Evolutionary conservation across 1,140 invertebrate species (phyloP).

Genomic region (Drosophila varians): DNA sequence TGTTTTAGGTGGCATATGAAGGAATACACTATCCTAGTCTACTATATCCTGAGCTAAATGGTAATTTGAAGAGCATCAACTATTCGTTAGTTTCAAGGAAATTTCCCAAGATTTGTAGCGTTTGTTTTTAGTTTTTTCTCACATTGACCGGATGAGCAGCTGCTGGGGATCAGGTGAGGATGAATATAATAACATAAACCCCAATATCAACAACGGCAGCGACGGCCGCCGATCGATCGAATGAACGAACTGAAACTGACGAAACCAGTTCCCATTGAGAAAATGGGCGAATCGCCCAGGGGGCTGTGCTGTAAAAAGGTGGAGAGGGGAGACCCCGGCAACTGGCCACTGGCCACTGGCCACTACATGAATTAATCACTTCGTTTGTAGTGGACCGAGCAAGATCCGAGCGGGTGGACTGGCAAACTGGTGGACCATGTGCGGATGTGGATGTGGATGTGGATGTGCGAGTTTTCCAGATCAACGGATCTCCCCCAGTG

Average conservation of each 20-base stretch:
- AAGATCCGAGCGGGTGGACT: conserved; percentile 7
- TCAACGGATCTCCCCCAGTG: conserved; percentile 47
- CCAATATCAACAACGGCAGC: conserved; percentile 73
- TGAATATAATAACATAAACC: conserved; percentile 82
- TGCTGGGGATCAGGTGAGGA: conserved; percentile 81
- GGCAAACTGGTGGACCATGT: conserved; percentile 37
- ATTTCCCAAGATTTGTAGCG: conserved; percentile 12
- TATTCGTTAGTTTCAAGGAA: neutral
- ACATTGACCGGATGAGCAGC: conserved; percentile 82
- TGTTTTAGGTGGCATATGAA: too few relatives aligned
- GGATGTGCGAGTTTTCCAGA: conserved; percentile 72
- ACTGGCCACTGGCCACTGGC: conserved; percentile 38
- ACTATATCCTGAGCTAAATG: too few relatives aligned
- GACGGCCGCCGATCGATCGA: conserved; percentile 38
- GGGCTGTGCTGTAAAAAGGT: conserved; percentile 3
- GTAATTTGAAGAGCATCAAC: conserved; percentile 13
- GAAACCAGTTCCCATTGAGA: conserved; percentile 81
- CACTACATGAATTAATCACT: conserved; percentile 82
- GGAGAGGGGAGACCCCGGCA: too few relatives aligned
- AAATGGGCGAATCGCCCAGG: conserved; percentile 60
- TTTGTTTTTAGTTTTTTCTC: conserved; percentile 73
- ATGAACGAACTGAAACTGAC: conserved; percentile 50
- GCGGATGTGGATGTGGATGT: conserved; percentile 52
- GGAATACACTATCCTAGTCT: too few relatives aligned
- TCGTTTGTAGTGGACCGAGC: conserved; percentile 71